Conservation (phyloP, 1,140 invertebrate genomes). For the Drosophila guanche region DNA sequence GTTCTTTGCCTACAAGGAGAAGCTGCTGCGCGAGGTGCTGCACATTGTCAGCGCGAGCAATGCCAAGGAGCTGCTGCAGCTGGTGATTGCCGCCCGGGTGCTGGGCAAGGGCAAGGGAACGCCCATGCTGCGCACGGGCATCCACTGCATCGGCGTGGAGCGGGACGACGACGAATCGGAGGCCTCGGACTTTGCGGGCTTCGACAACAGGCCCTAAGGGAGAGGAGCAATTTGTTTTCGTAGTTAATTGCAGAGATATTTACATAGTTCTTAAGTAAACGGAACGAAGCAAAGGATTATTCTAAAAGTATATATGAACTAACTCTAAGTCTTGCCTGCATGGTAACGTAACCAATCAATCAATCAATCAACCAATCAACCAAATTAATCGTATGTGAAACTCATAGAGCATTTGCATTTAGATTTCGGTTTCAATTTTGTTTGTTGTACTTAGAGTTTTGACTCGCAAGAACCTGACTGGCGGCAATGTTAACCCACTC, state of each 20-base stretch:
- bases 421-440: slow-evolving; percentile 28
- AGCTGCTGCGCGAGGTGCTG: slow-evolving; percentile 84
- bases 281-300: neutral
- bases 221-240: slow-evolving; percentile 31
- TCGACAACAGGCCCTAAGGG: slow-evolving; percentile 58
- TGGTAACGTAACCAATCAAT: neutral
- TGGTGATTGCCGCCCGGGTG: slow-evolving; percentile 83
- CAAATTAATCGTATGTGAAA: slow-evolving; percentile 24
- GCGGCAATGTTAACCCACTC: no score
- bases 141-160: slow-evolving; percentile 84
- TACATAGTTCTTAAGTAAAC: slow-evolving; percentile 61
- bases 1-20: slow-evolving; percentile 85
- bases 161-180: slow-evolving; percentile 83
- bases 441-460: slow-evolving; percentile 42
- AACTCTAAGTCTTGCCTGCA: slow-evolving; percentile 55
- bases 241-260: slow-evolving; percentile 63
- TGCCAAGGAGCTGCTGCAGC: slow-evolving; percentile 71
- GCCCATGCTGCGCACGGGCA: slow-evolving; percentile 85
- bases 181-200: slow-evolving; percentile 64
- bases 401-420: slow-evolving; percentile 47
- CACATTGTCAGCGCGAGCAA: slow-evolving; percentile 83
- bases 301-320: slow-evolving; percentile 4
- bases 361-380: slow-evolving; percentile 21
- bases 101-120: slow-evolving; percentile 85
- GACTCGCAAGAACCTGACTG: no score